phyloP scores from a whole-genome alignment of 2,888 invertebrate species.

The Oscheius onirici region DNA sequence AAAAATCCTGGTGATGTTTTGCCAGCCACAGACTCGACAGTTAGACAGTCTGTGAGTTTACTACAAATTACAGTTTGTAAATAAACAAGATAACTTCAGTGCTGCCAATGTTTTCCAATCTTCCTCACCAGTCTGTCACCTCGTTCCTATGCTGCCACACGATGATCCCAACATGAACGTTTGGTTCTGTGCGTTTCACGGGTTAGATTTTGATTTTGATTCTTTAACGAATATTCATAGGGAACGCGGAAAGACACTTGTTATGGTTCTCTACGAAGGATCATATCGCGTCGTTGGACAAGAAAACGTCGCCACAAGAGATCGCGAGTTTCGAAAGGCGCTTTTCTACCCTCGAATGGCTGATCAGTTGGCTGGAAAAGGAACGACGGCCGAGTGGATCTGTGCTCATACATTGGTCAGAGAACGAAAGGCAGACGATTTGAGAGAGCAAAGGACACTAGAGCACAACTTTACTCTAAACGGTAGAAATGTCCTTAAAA shows the following conservation, averaged over 20 bases:
- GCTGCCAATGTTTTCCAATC: not conserved
- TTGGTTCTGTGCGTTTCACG: slow-evolving; percentile 18
- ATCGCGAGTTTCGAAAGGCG: slow-evolving; percentile 10
- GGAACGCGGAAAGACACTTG: not conserved
- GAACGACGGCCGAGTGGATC: slow-evolving; percentile 4
- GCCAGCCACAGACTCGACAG: too few relatives aligned
- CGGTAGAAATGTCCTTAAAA: too few relatives aligned
- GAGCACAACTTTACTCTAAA: not conserved
- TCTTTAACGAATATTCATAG: not conserved
- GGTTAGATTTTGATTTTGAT: too few relatives aligned
- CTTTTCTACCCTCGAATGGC: not conserved
- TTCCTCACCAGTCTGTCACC: slow-evolving; percentile 11
- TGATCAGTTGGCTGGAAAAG: slow-evolving; percentile 1
- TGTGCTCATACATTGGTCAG: slow-evolving; percentile 1
- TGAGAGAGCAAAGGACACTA: not conserved
- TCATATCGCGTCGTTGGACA: not conserved
- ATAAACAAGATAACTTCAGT: too few relatives aligned
- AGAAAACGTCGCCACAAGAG: slow-evolving; percentile 9
- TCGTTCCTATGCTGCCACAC: slow-evolving; percentile 22
- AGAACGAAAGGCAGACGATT: not conserved
- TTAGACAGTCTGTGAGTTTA: too few relatives aligned
- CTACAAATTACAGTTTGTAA: too few relatives aligned
- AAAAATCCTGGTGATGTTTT: too few relatives aligned
- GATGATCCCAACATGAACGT: slow-evolving; percentile 31
- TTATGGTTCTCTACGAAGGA: slow-evolving; percentile 23